These are phyloP conservation scores for Pyrrhosoma nymphula DNA, from an alignment of 2,888 invertebrate species.

Conservation along the genomic window DNA sequence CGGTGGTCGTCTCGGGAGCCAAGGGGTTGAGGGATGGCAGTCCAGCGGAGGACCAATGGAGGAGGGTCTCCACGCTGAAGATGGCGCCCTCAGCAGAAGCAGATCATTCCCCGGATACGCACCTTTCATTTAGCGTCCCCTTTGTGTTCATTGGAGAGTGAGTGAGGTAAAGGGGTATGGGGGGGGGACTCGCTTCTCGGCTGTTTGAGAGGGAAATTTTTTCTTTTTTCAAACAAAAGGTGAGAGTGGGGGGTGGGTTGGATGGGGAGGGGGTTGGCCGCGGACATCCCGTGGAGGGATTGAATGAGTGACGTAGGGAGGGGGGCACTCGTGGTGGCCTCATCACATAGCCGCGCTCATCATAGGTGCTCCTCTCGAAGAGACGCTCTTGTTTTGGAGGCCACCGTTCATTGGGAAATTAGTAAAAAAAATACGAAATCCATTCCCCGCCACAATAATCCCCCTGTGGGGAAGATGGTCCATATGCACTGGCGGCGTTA, in stretches of 20 bases:
- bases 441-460: not conserved
- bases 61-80: not conserved
- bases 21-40: not conserved
- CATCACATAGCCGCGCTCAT: too few species aligned
- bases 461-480: not conserved
- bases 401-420: not conserved
- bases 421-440: not conserved
- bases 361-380: too few species aligned
- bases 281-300: too few species aligned
- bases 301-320: too few species aligned
- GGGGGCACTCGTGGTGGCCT: too few species aligned
- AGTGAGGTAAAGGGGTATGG: not conserved
- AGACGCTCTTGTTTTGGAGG: not conserved
- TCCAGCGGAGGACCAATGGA: not conserved
- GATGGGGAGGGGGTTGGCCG: too few species aligned
- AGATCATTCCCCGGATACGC: not conserved
- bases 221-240: too few species aligned
- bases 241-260: too few species aligned
- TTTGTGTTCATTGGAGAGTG: not conserved
- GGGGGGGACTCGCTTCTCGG: too few species aligned
- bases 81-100: not conserved
- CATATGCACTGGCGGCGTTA: not conserved
- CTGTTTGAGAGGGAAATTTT: too few species aligned
- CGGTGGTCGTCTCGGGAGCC: too few species aligned
- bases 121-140: constrained; percentile 18